Percentiles rank a stretch among this genome's conserved stretches.
Conservation (phyloP, 2,888 invertebrate genomes). For the Xestia sexstrigata region DNA sequence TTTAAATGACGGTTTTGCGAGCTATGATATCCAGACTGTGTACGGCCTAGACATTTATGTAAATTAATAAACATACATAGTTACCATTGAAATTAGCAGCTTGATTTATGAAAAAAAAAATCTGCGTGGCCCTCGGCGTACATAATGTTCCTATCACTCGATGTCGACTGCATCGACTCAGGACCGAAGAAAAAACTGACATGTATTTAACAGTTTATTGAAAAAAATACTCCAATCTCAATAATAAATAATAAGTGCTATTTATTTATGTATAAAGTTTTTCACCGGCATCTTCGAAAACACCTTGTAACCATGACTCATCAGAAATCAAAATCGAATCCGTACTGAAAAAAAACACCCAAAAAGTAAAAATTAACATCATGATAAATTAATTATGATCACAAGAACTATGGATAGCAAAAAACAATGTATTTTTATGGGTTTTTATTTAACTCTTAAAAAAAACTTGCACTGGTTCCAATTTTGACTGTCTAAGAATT, state of each 20-base stretch:
- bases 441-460: background rate
- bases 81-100: background rate
- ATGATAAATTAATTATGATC: background rate
- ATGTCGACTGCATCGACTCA: background rate
- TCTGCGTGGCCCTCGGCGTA: background rate
- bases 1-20: background rate
- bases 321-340: constrained; percentile 74
- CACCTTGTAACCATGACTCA: constrained; percentile 15
- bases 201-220: constrained; percentile 24
- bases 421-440: background rate
- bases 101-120: background rate
- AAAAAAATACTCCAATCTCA: background rate
- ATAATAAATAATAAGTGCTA: constrained; percentile 1
- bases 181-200: constrained; percentile 15
- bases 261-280: background rate
- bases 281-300: constrained; percentile 1
- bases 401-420: constrained; percentile 16
- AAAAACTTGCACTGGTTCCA: background rate
- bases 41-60: background rate
- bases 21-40: background rate
- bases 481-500: background rate
- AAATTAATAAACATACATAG: background rate
- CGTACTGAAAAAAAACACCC: constrained; percentile 71
- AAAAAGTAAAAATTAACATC: constrained; percentile 42
- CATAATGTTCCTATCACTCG: background rate